phyloP scores from a whole-genome alignment of 2,797 vertebrate genomes.

The Crotalus adamanteus region DNA sequence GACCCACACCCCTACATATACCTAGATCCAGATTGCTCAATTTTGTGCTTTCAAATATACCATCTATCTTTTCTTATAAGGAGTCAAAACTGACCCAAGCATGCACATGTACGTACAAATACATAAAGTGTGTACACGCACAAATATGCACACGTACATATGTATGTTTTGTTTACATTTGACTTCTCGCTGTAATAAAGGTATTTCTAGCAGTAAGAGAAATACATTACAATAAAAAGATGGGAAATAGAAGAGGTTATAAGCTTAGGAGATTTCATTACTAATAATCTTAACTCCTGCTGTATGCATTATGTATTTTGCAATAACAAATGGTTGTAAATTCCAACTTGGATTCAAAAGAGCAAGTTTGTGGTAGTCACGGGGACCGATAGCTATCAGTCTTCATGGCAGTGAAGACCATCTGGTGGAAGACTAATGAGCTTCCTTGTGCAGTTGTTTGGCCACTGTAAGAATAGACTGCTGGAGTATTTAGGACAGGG shows the following conservation, averaged over 20 bases:
- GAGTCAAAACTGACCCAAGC: not conserved
- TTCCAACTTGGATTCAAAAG: not conserved
- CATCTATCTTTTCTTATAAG: not conserved
- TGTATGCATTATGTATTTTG: not conserved
- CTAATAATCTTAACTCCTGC: not conserved
- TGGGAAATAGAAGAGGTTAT: not conserved
- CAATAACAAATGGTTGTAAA: not conserved
- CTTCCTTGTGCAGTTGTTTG: not conserved
- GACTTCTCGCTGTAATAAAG: not conserved
- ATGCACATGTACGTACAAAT: not conserved
- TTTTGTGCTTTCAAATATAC: not conserved
- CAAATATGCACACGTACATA: too few species aligned
- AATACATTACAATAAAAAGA: not conserved
- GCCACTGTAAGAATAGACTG: not conserved
- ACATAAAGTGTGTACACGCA: not conserved
- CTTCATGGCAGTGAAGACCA: not conserved
- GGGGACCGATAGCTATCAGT: not conserved
- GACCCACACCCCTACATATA: too few species aligned
- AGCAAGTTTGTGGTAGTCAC: not conserved
- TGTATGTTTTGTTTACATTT: not conserved
- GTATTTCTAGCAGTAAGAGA: not conserved
- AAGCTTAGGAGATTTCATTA: not conserved
- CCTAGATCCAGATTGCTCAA: not conserved
- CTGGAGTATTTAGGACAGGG: not conserved
- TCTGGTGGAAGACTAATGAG: not conserved